phyloP scores from a whole-genome alignment of 2,797 vertebrate species.

The Garrulus glandarius region DNA sequence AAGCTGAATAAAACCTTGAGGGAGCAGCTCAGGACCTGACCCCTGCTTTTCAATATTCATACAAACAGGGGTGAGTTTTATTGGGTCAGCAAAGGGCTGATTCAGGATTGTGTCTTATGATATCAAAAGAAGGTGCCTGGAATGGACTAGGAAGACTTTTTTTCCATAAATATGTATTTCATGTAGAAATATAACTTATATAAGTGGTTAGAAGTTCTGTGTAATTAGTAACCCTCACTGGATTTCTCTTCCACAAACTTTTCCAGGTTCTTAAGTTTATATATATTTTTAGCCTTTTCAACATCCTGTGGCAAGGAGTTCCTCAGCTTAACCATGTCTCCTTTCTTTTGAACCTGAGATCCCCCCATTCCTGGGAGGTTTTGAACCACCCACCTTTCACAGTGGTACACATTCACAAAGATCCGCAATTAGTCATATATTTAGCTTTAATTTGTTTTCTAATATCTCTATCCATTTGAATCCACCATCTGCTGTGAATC shows the following conservation, averaged over 20 bases:
- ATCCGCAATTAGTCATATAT: not conserved
- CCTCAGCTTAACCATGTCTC: not conserved
- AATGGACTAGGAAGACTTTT: not conserved
- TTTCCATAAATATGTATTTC: not conserved
- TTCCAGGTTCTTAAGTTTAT: not conserved
- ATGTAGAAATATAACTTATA: not conserved
- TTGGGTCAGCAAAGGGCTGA: constrained; percentile 33
- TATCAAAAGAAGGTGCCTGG: not conserved
- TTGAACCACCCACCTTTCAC: not conserved
- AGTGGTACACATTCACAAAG: not conserved
- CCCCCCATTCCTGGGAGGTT: not conserved
- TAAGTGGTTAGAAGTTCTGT: not conserved
- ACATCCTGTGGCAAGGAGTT: not conserved
- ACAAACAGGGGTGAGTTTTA: not conserved
- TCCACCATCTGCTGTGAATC: not conserved
- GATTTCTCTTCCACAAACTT: constrained; percentile 22
- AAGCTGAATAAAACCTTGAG: constrained; percentile 28
- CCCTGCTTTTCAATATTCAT: constrained; percentile 55
- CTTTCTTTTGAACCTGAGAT: not conserved
- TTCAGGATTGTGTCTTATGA: not conserved
- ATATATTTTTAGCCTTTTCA: not conserved
- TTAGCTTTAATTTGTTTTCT: not conserved
- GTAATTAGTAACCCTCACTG: not conserved
- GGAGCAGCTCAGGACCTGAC: constrained; percentile 42
- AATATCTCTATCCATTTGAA: not conserved